Conservation (phyloP, 2,888 invertebrate species). For the Epicampocera succincta region DNA sequence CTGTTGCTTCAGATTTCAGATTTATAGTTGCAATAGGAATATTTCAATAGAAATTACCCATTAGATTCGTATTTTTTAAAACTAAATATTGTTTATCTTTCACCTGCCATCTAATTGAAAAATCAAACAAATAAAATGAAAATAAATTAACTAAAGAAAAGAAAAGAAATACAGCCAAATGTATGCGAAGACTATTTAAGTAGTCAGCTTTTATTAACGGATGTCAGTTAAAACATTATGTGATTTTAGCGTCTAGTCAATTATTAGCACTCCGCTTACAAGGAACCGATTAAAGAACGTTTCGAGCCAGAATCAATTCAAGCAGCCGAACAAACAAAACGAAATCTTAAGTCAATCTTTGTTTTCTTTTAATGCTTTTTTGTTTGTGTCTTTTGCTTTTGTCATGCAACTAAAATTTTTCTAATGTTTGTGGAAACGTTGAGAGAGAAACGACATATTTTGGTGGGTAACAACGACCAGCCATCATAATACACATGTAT, state of each 20-base stretch:
- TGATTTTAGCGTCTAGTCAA: constrained; percentile 61
- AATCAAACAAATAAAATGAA: background rate
- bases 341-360: constrained; percentile 63
- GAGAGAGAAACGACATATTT: background rate
- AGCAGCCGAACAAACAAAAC: constrained; percentile 30
- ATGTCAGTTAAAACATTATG: constrained; percentile 35
- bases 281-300: constrained; percentile 67
- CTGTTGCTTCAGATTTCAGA: too few species aligned
- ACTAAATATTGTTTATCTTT: background rate
- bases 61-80: too few species aligned
- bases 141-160: background rate
- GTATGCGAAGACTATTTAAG: background rate
- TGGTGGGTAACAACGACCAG: background rate
- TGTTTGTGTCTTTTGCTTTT: background rate
- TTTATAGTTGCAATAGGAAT: too few species aligned
- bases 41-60: too few species aligned
- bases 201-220: constrained; percentile 4
- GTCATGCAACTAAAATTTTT: background rate
- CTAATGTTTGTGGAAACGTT: constrained; percentile 19
- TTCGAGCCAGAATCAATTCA: constrained; percentile 15
- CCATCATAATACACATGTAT: background rate
- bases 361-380: constrained; percentile 61
- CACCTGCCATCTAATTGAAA: constrained; percentile 1
- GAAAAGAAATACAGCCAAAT: background rate
- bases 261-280: constrained; percentile 69